phyloP scores from a whole-genome alignment of 2,113 vertebrate species.

The Cololabis saira region DNA sequence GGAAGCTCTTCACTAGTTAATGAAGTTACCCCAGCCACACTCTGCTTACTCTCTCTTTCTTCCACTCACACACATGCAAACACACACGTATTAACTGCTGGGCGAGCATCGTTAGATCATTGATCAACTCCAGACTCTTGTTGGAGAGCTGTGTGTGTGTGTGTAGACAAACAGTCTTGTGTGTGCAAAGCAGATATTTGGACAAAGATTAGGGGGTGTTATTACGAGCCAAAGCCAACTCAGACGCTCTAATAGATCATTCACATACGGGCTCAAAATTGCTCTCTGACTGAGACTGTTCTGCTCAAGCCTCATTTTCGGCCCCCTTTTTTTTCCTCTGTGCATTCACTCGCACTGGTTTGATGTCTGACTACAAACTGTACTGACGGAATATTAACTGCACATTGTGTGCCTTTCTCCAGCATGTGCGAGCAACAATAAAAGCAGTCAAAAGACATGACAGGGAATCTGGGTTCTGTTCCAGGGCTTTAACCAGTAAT shows the following conservation, averaged over 20 bases:
- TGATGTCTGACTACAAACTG: constrained; percentile 8
- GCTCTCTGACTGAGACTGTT: constrained; percentile 30
- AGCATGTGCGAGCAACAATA: constrained; percentile 49
- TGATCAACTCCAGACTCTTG: constrained; percentile 80
- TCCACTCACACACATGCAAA: constrained; percentile 40
- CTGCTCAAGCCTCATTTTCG: neutral
- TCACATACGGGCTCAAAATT: constrained; percentile 67
- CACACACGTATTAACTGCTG: constrained; percentile 50
- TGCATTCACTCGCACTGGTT: neutral
- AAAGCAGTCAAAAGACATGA: constrained; percentile 27
- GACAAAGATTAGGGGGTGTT: constrained; percentile 82
- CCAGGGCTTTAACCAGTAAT: constrained; percentile 69
- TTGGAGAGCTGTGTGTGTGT: constrained; percentile 66
- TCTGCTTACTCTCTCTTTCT: constrained; percentile 24
- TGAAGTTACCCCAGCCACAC: constrained; percentile 47
- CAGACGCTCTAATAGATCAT: constrained; percentile 76
- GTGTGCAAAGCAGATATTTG: constrained; percentile 84
- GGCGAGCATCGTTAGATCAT: constrained; percentile 70
- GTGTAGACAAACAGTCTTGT: constrained; percentile 79
- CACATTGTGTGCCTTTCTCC: constrained; percentile 4
- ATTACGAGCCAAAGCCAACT: constrained; percentile 78
- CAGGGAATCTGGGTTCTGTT: constrained; percentile 53
- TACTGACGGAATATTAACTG: constrained; percentile 16
- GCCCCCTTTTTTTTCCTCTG: neutral
- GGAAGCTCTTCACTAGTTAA: constrained; percentile 69